Percentiles rank a stretch among this genome's conserved stretches.
These are phyloP conservation scores for Bubalus kerabau DNA, from an alignment of 2,113 vertebrate species.

Conservation along the genomic window DNA sequence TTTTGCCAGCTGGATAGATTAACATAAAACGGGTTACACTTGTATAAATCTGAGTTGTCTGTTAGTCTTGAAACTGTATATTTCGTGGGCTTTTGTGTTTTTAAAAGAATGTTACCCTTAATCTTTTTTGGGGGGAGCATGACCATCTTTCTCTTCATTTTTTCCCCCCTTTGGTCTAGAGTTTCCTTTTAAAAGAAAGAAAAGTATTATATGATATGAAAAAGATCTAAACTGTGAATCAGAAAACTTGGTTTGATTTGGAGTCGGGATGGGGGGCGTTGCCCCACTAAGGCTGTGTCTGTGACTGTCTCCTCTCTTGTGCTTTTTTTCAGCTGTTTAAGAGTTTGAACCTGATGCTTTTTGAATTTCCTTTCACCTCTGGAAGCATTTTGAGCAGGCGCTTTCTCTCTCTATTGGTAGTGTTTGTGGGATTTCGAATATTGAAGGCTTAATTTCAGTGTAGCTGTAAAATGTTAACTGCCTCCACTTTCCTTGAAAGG, in stretches of 20 bases:
- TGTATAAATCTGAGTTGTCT: neutral
- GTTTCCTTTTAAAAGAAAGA: neutral
- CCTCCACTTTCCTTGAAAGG: constrained; percentile 36
- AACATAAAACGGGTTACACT: neutral
- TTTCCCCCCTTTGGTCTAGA: neutral
- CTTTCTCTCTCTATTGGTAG: neutral
- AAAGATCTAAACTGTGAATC: neutral
- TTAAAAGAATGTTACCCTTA: neutral
- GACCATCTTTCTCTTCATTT: neutral
- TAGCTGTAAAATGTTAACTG: constrained; percentile 31
- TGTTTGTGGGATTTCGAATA: constrained; percentile 24
- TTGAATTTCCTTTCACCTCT: neutral
- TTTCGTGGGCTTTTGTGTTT: neutral
- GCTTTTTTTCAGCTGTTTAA: neutral
- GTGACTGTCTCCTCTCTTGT: neutral
- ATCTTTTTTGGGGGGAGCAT: neutral
- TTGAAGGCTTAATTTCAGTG: constrained; percentile 50
- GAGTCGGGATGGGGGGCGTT: rapidly evolving
- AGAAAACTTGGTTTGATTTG: neutral
- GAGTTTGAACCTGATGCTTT: neutral
- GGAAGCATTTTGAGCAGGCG: neutral
- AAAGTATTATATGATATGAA: neutral
- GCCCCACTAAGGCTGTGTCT: neutral
- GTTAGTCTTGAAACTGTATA: neutral
- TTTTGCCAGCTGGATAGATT: neutral